Evolutionary conservation across 1,140 invertebrate species (phyloP).

Genomic region (Argopecten irradians): DNA sequence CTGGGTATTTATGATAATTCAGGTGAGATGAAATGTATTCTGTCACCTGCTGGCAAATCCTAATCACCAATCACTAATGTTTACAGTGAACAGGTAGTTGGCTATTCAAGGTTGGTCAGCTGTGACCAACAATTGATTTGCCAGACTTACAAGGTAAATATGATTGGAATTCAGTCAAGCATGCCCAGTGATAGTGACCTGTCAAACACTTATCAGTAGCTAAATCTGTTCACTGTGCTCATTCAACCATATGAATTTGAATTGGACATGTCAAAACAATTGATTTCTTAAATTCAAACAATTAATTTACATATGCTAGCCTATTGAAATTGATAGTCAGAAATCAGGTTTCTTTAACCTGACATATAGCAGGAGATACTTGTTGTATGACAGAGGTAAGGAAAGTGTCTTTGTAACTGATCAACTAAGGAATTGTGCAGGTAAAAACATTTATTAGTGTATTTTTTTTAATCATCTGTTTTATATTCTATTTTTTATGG

Average conservation of each 20-base stretch:
- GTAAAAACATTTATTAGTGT: too few relatives aligned
- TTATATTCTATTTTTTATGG: too few relatives aligned
- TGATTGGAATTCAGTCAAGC: neutral
- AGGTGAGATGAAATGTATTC: conserved; percentile 1
- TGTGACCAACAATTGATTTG: neutral
- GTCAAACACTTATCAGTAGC: neutral
- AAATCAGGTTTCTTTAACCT: too few relatives aligned
- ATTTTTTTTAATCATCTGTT: too few relatives aligned
- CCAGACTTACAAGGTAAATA: neutral
- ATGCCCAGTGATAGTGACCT: neutral
- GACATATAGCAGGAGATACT: too few relatives aligned
- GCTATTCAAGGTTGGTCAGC: neutral
- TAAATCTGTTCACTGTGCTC: neutral
- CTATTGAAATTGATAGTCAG: too few relatives aligned
- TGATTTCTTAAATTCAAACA: too few relatives aligned
- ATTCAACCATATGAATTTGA: neutral
- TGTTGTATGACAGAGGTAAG: too few relatives aligned
- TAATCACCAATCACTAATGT: neutral
- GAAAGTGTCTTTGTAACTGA: too few relatives aligned
- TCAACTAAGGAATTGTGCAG: too few relatives aligned
- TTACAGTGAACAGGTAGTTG: neutral
- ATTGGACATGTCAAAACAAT: neutral
- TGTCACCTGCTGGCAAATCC: neutral
- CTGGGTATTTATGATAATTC: neutral
- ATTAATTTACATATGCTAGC: too few relatives aligned